Percentiles rank a stretch among this genome's conserved stretches.
These are phyloP conservation scores for Andrena hattorfiana DNA, from an alignment of 2,888 invertebrate species.

Conservation along the genomic window DNA sequence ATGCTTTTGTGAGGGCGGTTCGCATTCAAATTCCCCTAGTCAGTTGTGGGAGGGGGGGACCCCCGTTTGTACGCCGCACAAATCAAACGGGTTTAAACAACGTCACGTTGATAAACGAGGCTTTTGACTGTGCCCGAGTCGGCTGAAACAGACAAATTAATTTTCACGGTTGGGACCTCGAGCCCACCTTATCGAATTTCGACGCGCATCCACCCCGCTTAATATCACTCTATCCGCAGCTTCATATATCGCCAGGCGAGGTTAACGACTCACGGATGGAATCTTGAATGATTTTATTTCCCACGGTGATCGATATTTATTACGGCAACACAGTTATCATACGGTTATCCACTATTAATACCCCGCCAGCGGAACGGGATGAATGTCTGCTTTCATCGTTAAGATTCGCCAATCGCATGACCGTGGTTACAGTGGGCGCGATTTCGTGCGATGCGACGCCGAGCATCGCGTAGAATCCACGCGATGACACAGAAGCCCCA, in stretches of 20 bases:
- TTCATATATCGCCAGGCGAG: not conserved
- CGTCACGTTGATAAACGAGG: constrained; percentile 63
- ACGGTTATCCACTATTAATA: constrained; percentile 10
- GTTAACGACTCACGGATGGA: constrained; percentile 25
- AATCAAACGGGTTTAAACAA: constrained; percentile 62
- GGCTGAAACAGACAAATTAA: constrained; percentile 60
- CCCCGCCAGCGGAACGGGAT: not conserved
- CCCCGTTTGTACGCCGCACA: constrained; percentile 58
- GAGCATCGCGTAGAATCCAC: too few species aligned
- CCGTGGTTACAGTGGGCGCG: not conserved
- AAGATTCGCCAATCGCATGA: not conserved
- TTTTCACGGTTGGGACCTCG: constrained; percentile 22
- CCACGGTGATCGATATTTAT: constrained; percentile 40
- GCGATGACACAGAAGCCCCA: too few species aligned
- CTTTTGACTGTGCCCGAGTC: constrained; percentile 39
- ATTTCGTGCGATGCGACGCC: not conserved
- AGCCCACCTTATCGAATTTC: constrained; percentile 37
- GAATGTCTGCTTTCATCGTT: constrained; percentile 12
- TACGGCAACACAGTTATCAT: not conserved
- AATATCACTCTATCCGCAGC: not conserved
- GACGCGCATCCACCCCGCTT: constrained; percentile 6
- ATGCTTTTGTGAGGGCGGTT: constrained; percentile 56
- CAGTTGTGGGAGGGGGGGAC: not conserved
- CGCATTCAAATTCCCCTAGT: constrained; percentile 56
- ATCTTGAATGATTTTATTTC: constrained; percentile 24